These are phyloP conservation scores for Xenotilapia leptura DNA, from an alignment of 2,113 vertebrate genomes.

Conservation along the genomic window DNA sequence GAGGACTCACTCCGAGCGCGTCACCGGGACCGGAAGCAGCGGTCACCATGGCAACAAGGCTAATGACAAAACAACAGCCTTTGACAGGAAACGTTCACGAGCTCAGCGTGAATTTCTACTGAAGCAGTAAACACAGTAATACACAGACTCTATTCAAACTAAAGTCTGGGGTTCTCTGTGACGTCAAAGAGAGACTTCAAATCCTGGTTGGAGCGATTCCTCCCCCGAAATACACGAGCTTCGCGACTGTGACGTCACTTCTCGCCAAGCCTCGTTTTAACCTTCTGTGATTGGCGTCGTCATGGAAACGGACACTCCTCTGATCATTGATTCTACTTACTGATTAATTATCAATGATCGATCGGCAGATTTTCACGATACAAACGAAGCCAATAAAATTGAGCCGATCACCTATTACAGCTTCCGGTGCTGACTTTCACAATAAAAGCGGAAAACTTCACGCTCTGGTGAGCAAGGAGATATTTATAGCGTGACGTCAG, in stretches of 20 bases:
- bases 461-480: not conserved
- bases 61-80: not conserved
- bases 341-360: not conserved
- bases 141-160: not conserved
- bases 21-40: not conserved
- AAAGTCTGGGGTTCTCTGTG: not conserved
- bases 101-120: not conserved
- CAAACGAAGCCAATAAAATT: not conserved
- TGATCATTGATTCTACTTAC: not conserved
- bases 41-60: not conserved
- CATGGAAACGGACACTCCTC: not conserved
- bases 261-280: not conserved
- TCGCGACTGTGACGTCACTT: not conserved
- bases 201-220: not conserved
- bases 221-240: not conserved
- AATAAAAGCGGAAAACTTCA: not conserved
- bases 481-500: not conserved
- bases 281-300: not conserved
- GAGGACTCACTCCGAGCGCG: constrained; percentile 7
- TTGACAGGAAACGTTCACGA: not conserved
- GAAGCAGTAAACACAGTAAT: not conserved
- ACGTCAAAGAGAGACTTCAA: not conserved
- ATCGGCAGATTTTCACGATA: not conserved
- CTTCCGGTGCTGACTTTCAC: not conserved
- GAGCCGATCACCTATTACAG: not conserved